These are phyloP conservation scores for Lophius piscatorius DNA, from an alignment of 2,113 vertebrate genomes.

Conservation along the genomic window DNA sequence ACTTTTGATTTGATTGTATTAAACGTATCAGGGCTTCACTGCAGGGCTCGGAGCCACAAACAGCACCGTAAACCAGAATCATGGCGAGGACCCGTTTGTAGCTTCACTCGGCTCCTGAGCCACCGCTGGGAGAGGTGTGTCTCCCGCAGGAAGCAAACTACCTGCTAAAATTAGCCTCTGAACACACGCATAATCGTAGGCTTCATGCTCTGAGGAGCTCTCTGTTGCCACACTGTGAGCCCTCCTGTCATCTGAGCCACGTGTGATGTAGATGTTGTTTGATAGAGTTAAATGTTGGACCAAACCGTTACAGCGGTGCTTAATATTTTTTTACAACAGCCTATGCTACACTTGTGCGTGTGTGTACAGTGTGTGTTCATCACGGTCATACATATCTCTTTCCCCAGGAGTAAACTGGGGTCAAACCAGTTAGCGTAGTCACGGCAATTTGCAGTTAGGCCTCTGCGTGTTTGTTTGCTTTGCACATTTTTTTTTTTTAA, in stretches of 20 bases:
- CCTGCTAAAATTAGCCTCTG: constrained; percentile 47
- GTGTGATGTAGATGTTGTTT: too few relatives aligned
- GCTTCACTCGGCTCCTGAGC: not conserved
- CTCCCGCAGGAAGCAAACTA: constrained; percentile 42
- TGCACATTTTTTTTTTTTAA: constrained; percentile 30
- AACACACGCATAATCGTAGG: constrained; percentile 4
- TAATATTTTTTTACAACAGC: constrained; percentile 32
- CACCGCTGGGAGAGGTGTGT: constrained; percentile 22
- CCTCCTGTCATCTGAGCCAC: not conserved
- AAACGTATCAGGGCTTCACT: constrained; percentile 11
- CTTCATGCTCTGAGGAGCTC: too few relatives aligned
- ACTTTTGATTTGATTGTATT: constrained; percentile 12
- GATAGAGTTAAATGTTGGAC: not conserved
- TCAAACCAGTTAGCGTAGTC: constrained; percentile 76
- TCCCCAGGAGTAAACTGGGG: constrained; percentile 61
- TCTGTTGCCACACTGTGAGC: too few relatives aligned
- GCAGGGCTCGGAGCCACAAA: constrained; percentile 14
- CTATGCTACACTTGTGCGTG: constrained; percentile 10
- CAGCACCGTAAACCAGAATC: constrained; percentile 14
- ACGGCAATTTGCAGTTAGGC: constrained; percentile 60
- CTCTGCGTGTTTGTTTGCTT: constrained; percentile 63
- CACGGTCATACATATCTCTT: constrained; percentile 51
- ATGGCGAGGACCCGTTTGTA: not conserved
- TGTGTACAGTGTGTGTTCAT: constrained; percentile 26
- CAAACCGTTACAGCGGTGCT: constrained; percentile 7